A percentile compares a stretch with the other conserved stretches of the same genome.
Conservation (phyloP, 2,797 vertebrate species). For the Salmo trutta region DNA sequence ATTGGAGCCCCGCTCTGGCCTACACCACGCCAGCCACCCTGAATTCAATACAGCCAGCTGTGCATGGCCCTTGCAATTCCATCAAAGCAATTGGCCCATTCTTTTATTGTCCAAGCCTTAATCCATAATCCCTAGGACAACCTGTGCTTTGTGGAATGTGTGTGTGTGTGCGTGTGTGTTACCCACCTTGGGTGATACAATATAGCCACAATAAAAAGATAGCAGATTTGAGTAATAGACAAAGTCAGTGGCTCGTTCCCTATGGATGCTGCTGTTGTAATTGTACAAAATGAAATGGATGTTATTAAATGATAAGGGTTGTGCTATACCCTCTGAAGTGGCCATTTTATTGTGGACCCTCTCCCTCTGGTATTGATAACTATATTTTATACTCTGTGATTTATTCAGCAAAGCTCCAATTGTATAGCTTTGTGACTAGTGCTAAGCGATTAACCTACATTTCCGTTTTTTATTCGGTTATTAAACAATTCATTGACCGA, state of each 20-base stretch:
- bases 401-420: not conserved
- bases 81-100: conserved; percentile 61
- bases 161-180: conserved; percentile 33
- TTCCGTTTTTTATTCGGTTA: too few species aligned
- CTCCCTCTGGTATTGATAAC: conserved; percentile 2
- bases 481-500: too few species aligned
- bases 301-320: conserved; percentile 52
- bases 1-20: conserved; percentile 22
- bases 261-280: conserved; percentile 45
- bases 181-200: conserved; percentile 35
- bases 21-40: conserved; percentile 21
- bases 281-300: conserved; percentile 58
- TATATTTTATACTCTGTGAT: not conserved
- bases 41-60: conserved; percentile 61
- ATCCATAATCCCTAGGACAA: conserved; percentile 33
- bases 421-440: not conserved
- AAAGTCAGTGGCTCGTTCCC: conserved; percentile 33
- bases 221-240: conserved; percentile 45
- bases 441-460: too few species aligned
- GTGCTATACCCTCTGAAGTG: conserved; percentile 28
- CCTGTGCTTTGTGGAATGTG: conserved; percentile 36
- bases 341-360: conserved; percentile 27
- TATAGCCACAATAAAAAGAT: conserved; percentile 41
- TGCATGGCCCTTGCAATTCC: conserved; percentile 55
- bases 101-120: conserved; percentile 46